Conservation (phyloP, 2,113 vertebrate species). For the Menura novaehollandiae region DNA sequence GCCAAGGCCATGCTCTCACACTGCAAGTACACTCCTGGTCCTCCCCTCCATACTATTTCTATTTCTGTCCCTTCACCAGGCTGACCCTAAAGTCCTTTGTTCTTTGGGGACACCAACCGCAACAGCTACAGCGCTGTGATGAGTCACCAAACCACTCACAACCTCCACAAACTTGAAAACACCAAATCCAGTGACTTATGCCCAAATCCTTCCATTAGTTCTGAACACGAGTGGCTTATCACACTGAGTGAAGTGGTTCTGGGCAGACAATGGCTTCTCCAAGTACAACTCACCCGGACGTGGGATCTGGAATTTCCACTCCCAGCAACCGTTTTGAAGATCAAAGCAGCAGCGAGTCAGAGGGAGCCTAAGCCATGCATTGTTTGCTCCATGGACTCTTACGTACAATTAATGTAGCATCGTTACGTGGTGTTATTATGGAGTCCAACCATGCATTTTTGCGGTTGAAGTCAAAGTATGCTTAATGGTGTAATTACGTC, state of each 20-base stretch:
- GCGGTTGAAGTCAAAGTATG: background rate
- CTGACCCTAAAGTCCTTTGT: background rate
- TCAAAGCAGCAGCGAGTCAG: background rate
- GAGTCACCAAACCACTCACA: background rate
- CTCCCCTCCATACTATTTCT: background rate
- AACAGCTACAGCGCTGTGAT: background rate
- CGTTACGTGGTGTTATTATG: background rate
- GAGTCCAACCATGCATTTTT: background rate
- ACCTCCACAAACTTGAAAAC: background rate
- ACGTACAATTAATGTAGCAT: background rate
- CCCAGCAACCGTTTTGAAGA: background rate
- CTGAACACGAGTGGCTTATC: background rate
- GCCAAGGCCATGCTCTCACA: background rate
- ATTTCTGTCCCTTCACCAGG: background rate
- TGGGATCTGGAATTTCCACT: background rate
- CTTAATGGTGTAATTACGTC: slow-evolving; percentile 15
- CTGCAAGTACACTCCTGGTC: background rate
- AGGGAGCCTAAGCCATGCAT: background rate
- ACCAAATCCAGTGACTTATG: background rate
- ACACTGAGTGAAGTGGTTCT: background rate
- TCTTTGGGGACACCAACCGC: background rate
- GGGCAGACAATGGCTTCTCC: background rate
- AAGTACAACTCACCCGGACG: fast-evolving
- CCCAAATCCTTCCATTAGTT: background rate
- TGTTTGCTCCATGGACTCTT: background rate